These are phyloP conservation scores for Dryomyza anilis DNA, from an alignment of 2,888 invertebrate genomes.

Conservation along the genomic window DNA sequence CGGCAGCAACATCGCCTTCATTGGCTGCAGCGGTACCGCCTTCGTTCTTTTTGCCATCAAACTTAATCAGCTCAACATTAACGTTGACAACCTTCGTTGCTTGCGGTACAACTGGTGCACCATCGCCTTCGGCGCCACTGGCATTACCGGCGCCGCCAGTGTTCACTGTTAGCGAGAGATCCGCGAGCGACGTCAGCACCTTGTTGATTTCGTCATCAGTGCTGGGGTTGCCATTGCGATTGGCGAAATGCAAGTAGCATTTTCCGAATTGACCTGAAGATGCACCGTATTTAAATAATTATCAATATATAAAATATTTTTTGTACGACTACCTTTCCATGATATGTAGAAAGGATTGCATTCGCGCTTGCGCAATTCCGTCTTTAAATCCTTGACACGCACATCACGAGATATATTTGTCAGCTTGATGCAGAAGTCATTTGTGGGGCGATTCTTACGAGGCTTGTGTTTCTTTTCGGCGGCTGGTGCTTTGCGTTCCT, in stretches of 20 bases:
- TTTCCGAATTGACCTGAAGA: slow-evolving; percentile 68
- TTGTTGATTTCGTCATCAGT: slow-evolving; percentile 57
- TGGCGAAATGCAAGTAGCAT: slow-evolving; percentile 77
- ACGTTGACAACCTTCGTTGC: slow-evolving; percentile 44
- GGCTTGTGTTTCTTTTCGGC: slow-evolving; percentile 38
- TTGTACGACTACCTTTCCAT: slow-evolving; percentile 66
- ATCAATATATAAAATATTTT: neutral
- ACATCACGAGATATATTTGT: slow-evolving; percentile 75
- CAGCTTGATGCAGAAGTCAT: slow-evolving; percentile 64
- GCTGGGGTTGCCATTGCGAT: slow-evolving; percentile 63
- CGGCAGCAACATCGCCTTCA: slow-evolving; percentile 38
- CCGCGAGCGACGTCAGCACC: slow-evolving; percentile 56
- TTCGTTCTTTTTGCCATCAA: slow-evolving; percentile 46
- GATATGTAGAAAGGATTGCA: slow-evolving; percentile 78
- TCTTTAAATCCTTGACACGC: slow-evolving; percentile 76
- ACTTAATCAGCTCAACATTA: slow-evolving; percentile 54
- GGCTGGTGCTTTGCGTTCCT: slow-evolving; percentile 50
- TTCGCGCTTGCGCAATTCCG: slow-evolving; percentile 73
- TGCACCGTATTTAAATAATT: too few relatives aligned
- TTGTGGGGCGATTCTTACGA: slow-evolving; percentile 47
- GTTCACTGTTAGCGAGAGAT: slow-evolving; percentile 54
- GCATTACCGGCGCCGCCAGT: slow-evolving; percentile 37
- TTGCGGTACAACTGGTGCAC: slow-evolving; percentile 35
- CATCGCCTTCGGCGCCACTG: slow-evolving; percentile 40
- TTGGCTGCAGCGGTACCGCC: slow-evolving; percentile 31